Percentiles rank a stretch among this genome's conserved stretches.
Evolutionary conservation across 2,113 vertebrate species (phyloP).

Genomic region (Peromyscus californicus): DNA sequence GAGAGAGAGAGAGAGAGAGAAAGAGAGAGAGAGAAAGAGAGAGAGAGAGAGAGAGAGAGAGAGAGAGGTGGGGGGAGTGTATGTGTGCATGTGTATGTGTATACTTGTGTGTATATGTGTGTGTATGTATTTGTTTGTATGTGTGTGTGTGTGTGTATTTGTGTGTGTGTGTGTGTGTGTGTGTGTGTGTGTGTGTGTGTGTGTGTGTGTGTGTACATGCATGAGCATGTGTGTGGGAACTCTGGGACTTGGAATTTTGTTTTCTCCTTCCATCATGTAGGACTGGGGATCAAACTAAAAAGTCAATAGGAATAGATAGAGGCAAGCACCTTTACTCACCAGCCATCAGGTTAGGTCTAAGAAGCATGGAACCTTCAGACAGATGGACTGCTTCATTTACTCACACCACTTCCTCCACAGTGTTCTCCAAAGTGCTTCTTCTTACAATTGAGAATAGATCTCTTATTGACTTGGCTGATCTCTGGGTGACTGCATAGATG

Average conservation of each 20-base stretch:
- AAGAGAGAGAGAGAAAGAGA: too few relatives aligned
- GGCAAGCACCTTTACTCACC: neutral
- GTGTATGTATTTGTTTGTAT: too few relatives aligned
- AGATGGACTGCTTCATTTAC: neutral
- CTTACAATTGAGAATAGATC: neutral
- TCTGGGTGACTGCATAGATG: neutral
- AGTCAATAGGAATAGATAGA: neutral
- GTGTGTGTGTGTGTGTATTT: neutral
- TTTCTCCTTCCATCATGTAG: neutral
- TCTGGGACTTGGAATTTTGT: neutral
- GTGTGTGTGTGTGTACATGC: neutral
- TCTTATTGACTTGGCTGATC: neutral
- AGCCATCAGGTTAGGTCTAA: neutral
- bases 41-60: too few relatives aligned
- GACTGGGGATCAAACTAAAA: neutral
- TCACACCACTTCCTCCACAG: neutral
- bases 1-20: too few relatives aligned
- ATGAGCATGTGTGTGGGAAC: neutral
- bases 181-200: neutral
- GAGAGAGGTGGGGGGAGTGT: neutral
- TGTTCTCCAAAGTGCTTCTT: neutral
- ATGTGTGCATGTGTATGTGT: neutral
- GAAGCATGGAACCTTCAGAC: neutral
- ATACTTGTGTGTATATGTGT: too few relatives aligned
- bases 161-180: neutral